Base-by-base conservation (phyloP, 1,140 invertebrate species). In the Chironomus striatipennis region DNA sequence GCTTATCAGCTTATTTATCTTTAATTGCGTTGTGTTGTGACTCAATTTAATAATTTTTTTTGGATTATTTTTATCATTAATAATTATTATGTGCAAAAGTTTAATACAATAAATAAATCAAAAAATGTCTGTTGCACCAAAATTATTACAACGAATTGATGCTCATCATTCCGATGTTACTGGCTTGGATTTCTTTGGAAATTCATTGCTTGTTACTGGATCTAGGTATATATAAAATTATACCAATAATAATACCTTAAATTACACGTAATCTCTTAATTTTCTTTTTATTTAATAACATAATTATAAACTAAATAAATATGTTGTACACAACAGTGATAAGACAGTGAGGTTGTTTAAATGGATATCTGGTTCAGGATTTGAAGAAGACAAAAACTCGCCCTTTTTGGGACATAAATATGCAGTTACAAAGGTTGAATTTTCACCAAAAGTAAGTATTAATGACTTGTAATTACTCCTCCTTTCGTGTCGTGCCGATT, bases 81-180 rank as follows among this genome's bases (percentile, higher is more conserved):
- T 34, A 34, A 34, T n/a, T 34, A 34, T 34, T 34, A 34, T 34
- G 24, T 34, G 24, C 24, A 34, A 34, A 2, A 34, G 24, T 34
- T 34, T 34, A 57, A 57, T 57, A 57, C 12, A 57, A 57, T 57
- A 57, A 5, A 57, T 57, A 15, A 57, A 57, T 12, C 8, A n/a
- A 5, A 57, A 9, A 7, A 70, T 70, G 65, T 70, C 65, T 18
- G 9, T 70, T 7, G 65, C 65, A 20, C 65, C 65, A 20, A 82
- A 80, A 75, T 75, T 82, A 73, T 76, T 89, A 42, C 88, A 89
- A 79, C 85, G 79, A 24, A 77, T 90, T 1, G 80, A 81, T 24
- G 79, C 79, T 18, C 89, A 91, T 77, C 84, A 83, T 0, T 90
- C 87, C 77, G 90, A 91, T 81, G 85, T 92, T 24, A 91, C 88